Evolutionary conservation across 2,113 vertebrate genomes (phyloP), one percentile per base, ranked within the genome.

Genomic region (Haemorhous mexicanus): DNA sequence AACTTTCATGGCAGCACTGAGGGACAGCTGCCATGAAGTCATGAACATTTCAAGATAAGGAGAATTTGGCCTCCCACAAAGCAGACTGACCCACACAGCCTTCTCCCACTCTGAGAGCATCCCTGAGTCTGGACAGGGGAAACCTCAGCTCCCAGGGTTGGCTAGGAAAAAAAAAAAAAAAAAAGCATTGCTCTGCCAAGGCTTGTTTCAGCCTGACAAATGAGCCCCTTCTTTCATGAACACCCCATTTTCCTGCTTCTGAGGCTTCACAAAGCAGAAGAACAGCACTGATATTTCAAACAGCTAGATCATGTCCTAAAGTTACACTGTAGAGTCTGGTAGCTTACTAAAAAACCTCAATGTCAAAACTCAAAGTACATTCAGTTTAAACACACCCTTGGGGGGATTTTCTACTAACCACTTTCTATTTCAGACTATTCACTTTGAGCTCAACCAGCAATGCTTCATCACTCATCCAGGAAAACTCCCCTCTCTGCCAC

Each of bases 351-450:
- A 92, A 94, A 94, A 37, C 75, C 68, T 88, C 92, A 96, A 95
- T 87, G 89, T 96, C 94, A 96, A 96, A 97, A 92, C 79, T 74
- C 90, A 84, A 80, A 96, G 95, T 75, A 94, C 84, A 90, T 93
- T 92, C 74, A 84, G 84, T 90, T 96, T 91, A 95, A 96, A 96
- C 39, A 84, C 70, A 82, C 92, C 94, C 92, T 84, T 92, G 88
- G 94, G 95, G 92, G 78, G 72, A 91, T 93, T 96, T 96, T 82
- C 91, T 84, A 88, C 90, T 84, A 95, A 94, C 89, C 92, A 88
- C 78, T 95, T 97, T 97, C 95, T 97, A 95, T 97, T 97, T 96
- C 93, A 95, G 87, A 96, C 92, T 82, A 92, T 73, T 87, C 93
- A 93, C 90, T 97, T 93, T 63, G 93, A 92, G 82, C 83, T 96